A percentile compares a stretch with the other conserved stretches of the same genome.
phyloP scores from a whole-genome alignment of 37 sponge, comb jelly and placozoan species.

The Trichoplax adhaerens region DNA sequence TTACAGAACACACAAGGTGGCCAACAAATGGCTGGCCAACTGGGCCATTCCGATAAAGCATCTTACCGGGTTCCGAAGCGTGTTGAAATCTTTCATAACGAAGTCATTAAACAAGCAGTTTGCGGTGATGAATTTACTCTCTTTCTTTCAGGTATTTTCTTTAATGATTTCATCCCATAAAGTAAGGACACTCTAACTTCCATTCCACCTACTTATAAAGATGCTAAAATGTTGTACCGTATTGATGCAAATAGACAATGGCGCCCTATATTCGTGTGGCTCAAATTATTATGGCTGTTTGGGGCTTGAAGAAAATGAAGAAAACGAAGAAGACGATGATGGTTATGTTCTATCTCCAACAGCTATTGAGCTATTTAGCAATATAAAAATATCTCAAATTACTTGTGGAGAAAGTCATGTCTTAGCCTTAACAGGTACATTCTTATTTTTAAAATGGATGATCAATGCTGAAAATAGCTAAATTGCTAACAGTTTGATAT shows the following conservation, averaged over 20 bases:
- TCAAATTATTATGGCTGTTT: slow-evolving; percentile 13
- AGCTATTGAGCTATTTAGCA: too few relatives aligned
- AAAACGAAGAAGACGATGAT: slow-evolving; percentile 2
- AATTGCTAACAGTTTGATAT: not conserved
- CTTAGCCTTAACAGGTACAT: not conserved
- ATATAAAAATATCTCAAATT: not conserved
- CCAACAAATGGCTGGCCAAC: slow-evolving; percentile 5
- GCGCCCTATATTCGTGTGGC: slow-evolving; percentile 6
- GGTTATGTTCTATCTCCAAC: not conserved
- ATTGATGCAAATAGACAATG: not conserved
- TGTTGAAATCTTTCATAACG: not conserved
- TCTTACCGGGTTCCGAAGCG: slow-evolving; percentile 6
- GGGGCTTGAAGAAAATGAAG: slow-evolving; percentile 4
- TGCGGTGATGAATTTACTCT: slow-evolving; percentile 13
- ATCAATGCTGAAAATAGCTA: too few relatives aligned
- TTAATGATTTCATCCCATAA: not conserved
- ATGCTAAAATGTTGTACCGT: too few relatives aligned
- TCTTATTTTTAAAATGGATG: not conserved
- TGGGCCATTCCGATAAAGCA: slow-evolving; percentile 7
- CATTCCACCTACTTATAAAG: too few relatives aligned
- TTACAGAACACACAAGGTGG: slow-evolving; percentile 3
- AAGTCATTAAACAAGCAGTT: not conserved
- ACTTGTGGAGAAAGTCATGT: slow-evolving; percentile 10
- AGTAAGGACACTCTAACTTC: not conserved
- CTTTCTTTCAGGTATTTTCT: slow-evolving; percentile 4